Base-by-base conservation (phyloP, 2,113 vertebrate species). In the Oriolus oriolus region DNA sequence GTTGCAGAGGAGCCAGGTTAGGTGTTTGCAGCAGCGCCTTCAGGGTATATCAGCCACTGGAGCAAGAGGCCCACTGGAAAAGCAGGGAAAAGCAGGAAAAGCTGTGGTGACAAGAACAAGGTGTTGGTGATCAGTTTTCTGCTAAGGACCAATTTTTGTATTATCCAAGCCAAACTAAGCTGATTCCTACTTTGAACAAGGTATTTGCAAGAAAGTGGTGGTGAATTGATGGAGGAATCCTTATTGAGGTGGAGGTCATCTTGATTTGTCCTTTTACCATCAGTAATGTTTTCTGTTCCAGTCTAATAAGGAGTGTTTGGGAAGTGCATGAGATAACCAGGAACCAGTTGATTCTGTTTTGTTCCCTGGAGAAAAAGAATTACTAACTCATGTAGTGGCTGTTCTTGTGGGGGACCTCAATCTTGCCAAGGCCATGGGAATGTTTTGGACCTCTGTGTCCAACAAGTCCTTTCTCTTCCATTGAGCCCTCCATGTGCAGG, bases 401-500 rank as follows among this genome's bases (percentile, higher is more conserved):
- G 24, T 52, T 87, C 28, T 69, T 78, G 39, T 5, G 19, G 12
- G 26, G 17, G 15, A 82, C 16, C 30, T 78, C 6, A 18, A n/a
- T 42, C 27, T 54, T 70, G 31, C 26, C 26, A 65, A 41, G 37
- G 41, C 16, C 26, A 31, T 21, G 37, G 9, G 12, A 41, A 13
- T 45, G 20, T 49, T 86, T 76, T 71, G 31, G 59, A 75, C 17
- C 8, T 39, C 31, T 73, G 41, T 79, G 31, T 53, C 45, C 30
- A 81, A 1, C 0, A 0, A 68, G 9, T 45, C 14, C 16, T 24
- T 89, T 30, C 16, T 42, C 24, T 33, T 64, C 33, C 57, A 47
- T 2, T 3, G 2, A 85, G 22, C 2, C 10, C 8, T 73, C 16
- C 1, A 1, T 18, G 26, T 42, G 14, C 8, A 70, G 33, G 13